These are phyloP conservation scores for Palloptera scutellata DNA, from an alignment of 2,888 invertebrate genomes.

Conservation along the genomic window DNA sequence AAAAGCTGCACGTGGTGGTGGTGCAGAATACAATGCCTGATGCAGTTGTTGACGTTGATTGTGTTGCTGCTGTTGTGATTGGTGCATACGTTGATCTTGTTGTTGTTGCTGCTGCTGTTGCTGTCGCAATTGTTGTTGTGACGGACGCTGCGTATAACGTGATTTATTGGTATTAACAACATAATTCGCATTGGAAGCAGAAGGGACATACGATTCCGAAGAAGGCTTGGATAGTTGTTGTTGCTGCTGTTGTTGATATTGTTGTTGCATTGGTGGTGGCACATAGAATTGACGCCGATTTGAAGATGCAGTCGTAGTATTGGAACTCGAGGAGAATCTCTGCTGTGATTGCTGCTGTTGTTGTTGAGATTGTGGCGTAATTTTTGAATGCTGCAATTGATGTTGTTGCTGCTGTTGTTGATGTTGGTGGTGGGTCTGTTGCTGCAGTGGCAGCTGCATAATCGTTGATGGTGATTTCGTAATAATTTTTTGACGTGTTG, in stretches of 20 bases:
- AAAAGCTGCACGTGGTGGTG: conserved; percentile 37
- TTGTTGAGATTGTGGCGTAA: conserved; percentile 36
- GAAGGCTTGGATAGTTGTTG: conserved; percentile 42
- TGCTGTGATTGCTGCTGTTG: conserved; percentile 42
- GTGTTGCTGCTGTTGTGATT: conserved; percentile 41
- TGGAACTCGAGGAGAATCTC: conserved; percentile 25
- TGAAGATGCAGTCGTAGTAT: not conserved
- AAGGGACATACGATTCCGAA: conserved; percentile 38
- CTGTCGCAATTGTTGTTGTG: conserved; percentile 44
- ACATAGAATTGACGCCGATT: conserved; percentile 59
- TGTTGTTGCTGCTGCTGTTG: conserved; percentile 43
- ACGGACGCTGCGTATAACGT: conserved; percentile 36
- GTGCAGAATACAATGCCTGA: conserved; percentile 12
- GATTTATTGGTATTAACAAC: conserved; percentile 28
- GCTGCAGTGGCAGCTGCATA: conserved; percentile 31
- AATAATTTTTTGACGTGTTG: conserved; percentile 18
- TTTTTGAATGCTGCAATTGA: conserved; percentile 35
- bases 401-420: conserved; percentile 37
- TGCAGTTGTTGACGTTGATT: conserved; percentile 34
- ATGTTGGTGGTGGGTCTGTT: conserved; percentile 34
- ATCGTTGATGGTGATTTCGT: conserved; percentile 37
- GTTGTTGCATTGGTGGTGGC: conserved; percentile 57
- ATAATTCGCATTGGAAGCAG: conserved; percentile 23
- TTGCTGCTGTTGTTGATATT: conserved; percentile 46
- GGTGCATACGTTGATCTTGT: conserved; percentile 45